Evolutionary conservation across 2,113 vertebrate species (phyloP).

Genomic region (Rhagologus leucostigma): DNA sequence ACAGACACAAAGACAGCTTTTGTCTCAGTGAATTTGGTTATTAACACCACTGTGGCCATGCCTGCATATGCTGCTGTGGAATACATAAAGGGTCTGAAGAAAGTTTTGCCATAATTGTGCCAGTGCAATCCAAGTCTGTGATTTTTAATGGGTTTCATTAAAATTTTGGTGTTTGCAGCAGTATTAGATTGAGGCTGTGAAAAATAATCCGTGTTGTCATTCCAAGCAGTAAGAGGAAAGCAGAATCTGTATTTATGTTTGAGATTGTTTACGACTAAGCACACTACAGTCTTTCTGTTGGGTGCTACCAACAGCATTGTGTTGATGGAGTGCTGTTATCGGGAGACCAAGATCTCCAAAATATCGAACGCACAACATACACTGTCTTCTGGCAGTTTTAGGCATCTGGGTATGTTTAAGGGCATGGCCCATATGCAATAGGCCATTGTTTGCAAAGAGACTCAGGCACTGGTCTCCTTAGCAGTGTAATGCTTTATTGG

Average conservation of each 20-base stretch:
- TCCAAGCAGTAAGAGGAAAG: neutral
- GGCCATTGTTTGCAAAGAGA: neutral
- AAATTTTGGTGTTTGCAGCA: neutral
- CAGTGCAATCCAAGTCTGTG: neutral
- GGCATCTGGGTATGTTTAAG: neutral
- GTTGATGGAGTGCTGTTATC: neutral
- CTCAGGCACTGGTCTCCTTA: neutral
- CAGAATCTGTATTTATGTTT: neutral
- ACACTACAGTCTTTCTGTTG: neutral
- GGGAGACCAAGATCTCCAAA: neutral
- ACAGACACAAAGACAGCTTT: neutral
- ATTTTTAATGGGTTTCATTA: neutral
- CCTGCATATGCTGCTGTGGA: neutral
- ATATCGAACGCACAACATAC: neutral
- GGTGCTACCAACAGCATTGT: neutral
- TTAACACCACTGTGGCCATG: neutral
- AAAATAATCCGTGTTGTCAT: neutral
- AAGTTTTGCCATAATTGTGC: neutral
- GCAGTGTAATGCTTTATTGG: neutral
- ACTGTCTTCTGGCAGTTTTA: neutral
- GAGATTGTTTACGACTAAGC: neutral
- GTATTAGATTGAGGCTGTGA: neutral
- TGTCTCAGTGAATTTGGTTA: neutral
- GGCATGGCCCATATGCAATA: neutral
- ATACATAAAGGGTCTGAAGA: neutral